A percentile compares a stretch with the other conserved stretches of the same genome.
Conservation (phyloP, 2,113 vertebrate species). For the Bos indicus region DNA sequence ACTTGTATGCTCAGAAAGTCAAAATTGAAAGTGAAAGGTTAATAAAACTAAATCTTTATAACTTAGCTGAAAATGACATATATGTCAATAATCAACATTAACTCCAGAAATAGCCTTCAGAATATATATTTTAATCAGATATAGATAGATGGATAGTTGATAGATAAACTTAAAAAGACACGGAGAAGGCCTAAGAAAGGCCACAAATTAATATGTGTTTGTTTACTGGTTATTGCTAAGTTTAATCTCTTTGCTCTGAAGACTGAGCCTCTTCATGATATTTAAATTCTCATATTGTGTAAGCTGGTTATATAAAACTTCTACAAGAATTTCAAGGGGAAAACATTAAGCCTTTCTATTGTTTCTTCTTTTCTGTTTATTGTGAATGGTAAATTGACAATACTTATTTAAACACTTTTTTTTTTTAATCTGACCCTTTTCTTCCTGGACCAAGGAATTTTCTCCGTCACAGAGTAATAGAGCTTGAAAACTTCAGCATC, state of each 20-base stretch:
- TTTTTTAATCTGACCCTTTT: conserved; percentile 79
- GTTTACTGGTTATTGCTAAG: conserved; percentile 69
- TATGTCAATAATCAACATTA: conserved; percentile 40
- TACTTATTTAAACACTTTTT: conserved; percentile 78
- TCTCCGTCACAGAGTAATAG: conserved; percentile 85
- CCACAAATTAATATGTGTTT: conserved; percentile 67
- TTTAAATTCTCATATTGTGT: conserved; percentile 66
- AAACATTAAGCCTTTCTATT: conserved; percentile 66
- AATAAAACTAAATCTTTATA: not conserved
- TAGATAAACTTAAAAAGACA: conserved; percentile 66
- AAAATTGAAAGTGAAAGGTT: not conserved
- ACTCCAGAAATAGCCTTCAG: conserved; percentile 67
- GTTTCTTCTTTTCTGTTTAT: conserved; percentile 77
- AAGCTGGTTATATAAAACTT: conserved; percentile 71
- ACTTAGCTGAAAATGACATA: not conserved
- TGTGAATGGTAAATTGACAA: conserved; percentile 76
- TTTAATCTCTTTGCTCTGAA: conserved; percentile 64
- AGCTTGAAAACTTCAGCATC: conserved; percentile 87
- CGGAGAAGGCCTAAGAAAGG: conserved; percentile 63
- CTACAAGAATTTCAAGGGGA: conserved; percentile 48
- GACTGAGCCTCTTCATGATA: conserved; percentile 62
- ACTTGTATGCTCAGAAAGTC: not conserved
- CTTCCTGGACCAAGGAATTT: conserved; percentile 83
- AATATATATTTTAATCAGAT: conserved; percentile 62
- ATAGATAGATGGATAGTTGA: not conserved